Evolutionary conservation across 2,113 vertebrate genomes (phyloP).

Genomic region (Sardina pilchardus): DNA sequence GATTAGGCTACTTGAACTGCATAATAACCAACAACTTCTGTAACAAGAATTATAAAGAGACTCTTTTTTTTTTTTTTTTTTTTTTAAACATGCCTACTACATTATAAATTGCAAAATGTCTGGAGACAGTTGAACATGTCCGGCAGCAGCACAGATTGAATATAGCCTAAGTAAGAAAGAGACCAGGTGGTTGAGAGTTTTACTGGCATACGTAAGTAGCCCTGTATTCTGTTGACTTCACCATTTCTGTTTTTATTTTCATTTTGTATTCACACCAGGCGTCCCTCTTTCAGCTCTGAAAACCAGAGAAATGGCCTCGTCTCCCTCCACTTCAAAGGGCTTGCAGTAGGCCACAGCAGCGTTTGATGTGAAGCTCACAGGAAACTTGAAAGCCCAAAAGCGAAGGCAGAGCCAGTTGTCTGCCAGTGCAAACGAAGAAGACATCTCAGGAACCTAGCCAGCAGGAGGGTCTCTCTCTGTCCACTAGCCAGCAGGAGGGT

Average conservation of each 20-base stretch:
- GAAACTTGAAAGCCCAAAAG: conserved; percentile 70
- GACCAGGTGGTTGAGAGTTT: background rate
- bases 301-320: conserved; percentile 43
- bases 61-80: too few relatives aligned
- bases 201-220: background rate
- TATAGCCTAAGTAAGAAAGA: background rate
- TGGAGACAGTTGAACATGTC: background rate
- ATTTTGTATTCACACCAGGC: conserved; percentile 12
- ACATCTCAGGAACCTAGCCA: background rate
- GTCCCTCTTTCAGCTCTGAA: conserved; percentile 43
- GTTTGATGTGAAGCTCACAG: conserved; percentile 81
- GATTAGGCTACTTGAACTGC: background rate
- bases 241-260: conserved; percentile 1
- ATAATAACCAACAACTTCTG: background rate
- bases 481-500: background rate
- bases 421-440: background rate
- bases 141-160: background rate
- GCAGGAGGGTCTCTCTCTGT: background rate
- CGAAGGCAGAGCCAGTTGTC: conserved; percentile 45
- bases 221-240: background rate
- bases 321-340: conserved; percentile 72
- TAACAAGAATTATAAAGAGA: background rate
- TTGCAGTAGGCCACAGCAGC: conserved; percentile 51
- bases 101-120: background rate
- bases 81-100: background rate